A percentile compares a stretch with the other conserved stretches of the same genome.
Evolutionary conservation across 2,888 invertebrate genomes (phyloP).

Genomic region (Standfussiana lucernea): DNA sequence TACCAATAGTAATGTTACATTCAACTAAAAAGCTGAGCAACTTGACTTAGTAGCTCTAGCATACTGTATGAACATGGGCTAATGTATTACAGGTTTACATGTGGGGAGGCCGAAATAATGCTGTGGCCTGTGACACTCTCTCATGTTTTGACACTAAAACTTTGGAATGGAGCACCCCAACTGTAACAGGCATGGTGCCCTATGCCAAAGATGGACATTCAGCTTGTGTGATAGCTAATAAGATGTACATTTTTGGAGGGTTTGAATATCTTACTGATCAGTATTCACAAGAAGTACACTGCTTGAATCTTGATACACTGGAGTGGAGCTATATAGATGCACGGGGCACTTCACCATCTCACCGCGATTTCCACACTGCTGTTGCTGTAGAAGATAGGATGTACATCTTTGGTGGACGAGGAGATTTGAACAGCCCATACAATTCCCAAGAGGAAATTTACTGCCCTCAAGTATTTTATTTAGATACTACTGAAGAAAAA

Average conservation of each 20-base stretch:
- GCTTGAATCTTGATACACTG: constrained; percentile 93
- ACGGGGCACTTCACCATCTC: constrained; percentile 92
- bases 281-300: constrained; percentile 95
- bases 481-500: constrained; percentile 93
- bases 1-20: not conserved
- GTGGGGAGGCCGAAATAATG: constrained; percentile 98
- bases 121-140: constrained; percentile 94
- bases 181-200: constrained; percentile 93
- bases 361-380: constrained; percentile 97
- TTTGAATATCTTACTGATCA: constrained; percentile 96
- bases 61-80: constrained; percentile 22
- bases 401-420: constrained; percentile 97
- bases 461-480: constrained; percentile 93
- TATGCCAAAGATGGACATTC: constrained; percentile 97
- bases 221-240: constrained; percentile 94
- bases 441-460: constrained; percentile 93
- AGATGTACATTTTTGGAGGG: constrained; percentile 97
- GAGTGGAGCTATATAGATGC: constrained; percentile 93
- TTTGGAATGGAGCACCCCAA: constrained; percentile 92
- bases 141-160: constrained; percentile 95
- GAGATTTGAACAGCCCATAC: constrained; percentile 91
- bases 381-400: constrained; percentile 94
- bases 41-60: not conserved
- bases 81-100: constrained; percentile 92
- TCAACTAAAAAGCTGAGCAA: not conserved